Evolutionary conservation across 2,888 invertebrate genomes (phyloP), one percentile per base, ranked within the genome.

Genomic region (Oscheius myriophilus): DNA sequence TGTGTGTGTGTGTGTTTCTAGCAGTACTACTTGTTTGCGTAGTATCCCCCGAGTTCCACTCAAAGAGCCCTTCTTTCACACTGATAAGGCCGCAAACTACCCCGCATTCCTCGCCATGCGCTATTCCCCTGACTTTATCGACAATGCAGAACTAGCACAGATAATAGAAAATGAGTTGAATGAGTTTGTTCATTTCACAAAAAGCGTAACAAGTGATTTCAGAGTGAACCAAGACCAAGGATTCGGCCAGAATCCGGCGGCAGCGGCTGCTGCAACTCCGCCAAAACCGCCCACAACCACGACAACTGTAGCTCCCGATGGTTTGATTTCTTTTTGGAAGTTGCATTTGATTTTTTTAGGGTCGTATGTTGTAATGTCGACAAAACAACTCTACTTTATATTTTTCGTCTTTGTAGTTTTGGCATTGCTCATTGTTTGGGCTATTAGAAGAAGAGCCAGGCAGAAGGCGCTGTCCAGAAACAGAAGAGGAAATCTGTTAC

Each of bases 401-500:
- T 43, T 75, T 12, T 16, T 49, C 45, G 62, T 67, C 0, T 73
- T 76, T 46, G 33, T 71, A 7, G 41, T 71, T 7, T 53, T 71
- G 9, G 67, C 71, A 1, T n/a, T 76, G 4, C 53, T 51, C 43
- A 58, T 76, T 12, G 66, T 78, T 12, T 58, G 58, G 23, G 61
- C 74, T 1, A 69, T 78, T 23, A 26, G 68, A 42, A 67, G 59
- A 41, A 43, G 74, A 49, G 67, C 72, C 0, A 59, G 74, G 2
- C 65, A 59, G 51, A 69, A 71, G 26, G 66, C 62, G 12, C 16
- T 74, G 51, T 69, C 70, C 67, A 62, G 76, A 21, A 78, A 78
- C 61, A 71, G 78, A 23, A 69, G 78, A 14, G 72, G 72, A 23
- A 68, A 69, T 43, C 71, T 70, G 42, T 66, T 64, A 21, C 52